Percentiles rank a stretch among this genome's conserved stretches.
These are phyloP conservation scores for Poecilia wingei DNA, from an alignment of 2,797 vertebrate genomes.

Conservation along the genomic window DNA sequence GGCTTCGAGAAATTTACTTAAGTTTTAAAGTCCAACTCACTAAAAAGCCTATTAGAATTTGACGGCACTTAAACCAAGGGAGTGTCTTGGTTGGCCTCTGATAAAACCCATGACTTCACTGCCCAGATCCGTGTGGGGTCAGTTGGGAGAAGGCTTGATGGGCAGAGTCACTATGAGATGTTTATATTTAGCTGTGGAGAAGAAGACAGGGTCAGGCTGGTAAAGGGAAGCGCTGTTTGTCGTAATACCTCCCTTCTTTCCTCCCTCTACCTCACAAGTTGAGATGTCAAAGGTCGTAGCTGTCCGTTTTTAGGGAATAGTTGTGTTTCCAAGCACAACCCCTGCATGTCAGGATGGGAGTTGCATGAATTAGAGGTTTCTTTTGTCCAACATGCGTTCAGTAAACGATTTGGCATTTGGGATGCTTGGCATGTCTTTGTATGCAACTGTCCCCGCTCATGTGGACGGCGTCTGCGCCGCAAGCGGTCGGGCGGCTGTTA, in stretches of 20 bases:
- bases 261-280: conserved; percentile 40
- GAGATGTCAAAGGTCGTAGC: conserved; percentile 38
- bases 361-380: conserved; percentile 28
- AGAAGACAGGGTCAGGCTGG: conserved; percentile 39
- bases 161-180: conserved; percentile 42
- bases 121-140: conserved; percentile 25
- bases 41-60: background rate
- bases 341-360: conserved; percentile 8
- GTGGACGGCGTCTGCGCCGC: conserved; percentile 43
- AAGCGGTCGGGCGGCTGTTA: conserved; percentile 55
- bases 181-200: conserved; percentile 70
- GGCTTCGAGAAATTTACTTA: conserved; percentile 7
- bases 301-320: conserved; percentile 38
- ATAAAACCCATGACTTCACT: conserved; percentile 44
- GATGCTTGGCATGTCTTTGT: conserved; percentile 49
- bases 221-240: conserved; percentile 40
- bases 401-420: conserved; percentile 27
- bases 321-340: conserved; percentile 46
- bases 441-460: conserved; percentile 51
- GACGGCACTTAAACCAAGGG: conserved; percentile 14
- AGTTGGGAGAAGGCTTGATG: conserved; percentile 19
- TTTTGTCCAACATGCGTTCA: conserved; percentile 6
- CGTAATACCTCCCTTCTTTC: conserved; percentile 29
- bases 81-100: conserved; percentile 7
- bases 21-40: conserved; percentile 10